phyloP scores from a whole-genome alignment of 2,797 vertebrate species.

The Typhlichthys eigenmanni region DNA sequence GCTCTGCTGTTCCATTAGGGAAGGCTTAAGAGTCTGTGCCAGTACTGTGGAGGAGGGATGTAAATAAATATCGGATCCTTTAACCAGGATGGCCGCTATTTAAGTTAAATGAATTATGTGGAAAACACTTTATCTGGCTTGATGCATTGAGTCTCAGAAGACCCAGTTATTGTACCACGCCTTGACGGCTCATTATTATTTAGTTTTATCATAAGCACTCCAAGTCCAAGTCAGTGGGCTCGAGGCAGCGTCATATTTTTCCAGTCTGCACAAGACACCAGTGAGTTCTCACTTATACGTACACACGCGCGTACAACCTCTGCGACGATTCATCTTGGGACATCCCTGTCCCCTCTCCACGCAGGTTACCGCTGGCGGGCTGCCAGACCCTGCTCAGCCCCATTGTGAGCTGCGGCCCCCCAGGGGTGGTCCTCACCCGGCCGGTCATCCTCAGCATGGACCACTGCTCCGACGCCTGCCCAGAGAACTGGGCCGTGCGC shows the following conservation, averaged over 20 bases:
- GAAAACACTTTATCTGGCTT: constrained; percentile 55
- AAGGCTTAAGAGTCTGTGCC: constrained; percentile 62
- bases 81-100: constrained; percentile 62
- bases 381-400: constrained; percentile 97
- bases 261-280: constrained; percentile 35
- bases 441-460: constrained; percentile 96
- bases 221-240: constrained; percentile 24
- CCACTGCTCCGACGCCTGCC: constrained; percentile 93
- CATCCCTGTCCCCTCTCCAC: constrained; percentile 2
- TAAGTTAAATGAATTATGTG: constrained; percentile 71
- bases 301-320: constrained; percentile 32
- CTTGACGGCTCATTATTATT: constrained; percentile 34
- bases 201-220: constrained; percentile 36
- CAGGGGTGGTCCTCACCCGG: constrained; percentile 92
- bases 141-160: constrained; percentile 41
- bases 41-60: constrained; percentile 57
- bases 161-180: constrained; percentile 25
- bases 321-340: constrained; percentile 32
- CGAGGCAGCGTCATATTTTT: constrained; percentile 44
- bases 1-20: constrained; percentile 70
- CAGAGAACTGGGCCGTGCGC: constrained; percentile 94
- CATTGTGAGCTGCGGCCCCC: constrained; percentile 95
- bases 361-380: constrained; percentile 92
- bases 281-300: constrained; percentile 46
- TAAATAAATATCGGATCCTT: constrained; percentile 69